phyloP scores from a whole-genome alignment of 1,140 invertebrate genomes.

The Papilio machaon region DNA sequence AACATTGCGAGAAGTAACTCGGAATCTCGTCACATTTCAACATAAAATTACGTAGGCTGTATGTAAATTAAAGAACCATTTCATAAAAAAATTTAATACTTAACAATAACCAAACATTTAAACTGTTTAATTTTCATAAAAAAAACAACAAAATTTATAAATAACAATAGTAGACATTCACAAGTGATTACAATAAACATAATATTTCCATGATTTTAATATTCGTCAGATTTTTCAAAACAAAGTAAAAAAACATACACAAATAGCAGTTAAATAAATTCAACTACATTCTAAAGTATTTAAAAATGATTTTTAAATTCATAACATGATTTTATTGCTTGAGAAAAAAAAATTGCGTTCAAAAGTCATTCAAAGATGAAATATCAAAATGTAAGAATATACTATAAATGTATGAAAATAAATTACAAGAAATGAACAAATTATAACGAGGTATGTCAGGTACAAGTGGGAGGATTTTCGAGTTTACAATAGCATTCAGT shows the following conservation, averaged over 20 bases:
- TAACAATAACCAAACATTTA: slow-evolving; percentile 1
- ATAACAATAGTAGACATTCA: background rate
- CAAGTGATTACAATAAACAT: background rate
- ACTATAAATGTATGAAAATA: background rate
- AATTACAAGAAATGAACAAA: background rate
- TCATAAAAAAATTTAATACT: background rate
- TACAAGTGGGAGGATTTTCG: background rate
- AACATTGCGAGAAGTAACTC: background rate
- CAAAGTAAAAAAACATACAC: background rate
- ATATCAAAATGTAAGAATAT: background rate
- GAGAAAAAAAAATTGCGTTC: background rate
- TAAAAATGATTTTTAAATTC: background rate
- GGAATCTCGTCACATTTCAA: background rate
- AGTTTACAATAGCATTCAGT: slow-evolving; percentile 45
- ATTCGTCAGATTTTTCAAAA: background rate
- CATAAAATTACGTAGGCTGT: background rate
- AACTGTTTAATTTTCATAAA: background rate
- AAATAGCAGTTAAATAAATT: background rate
- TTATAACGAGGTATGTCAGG: background rate
- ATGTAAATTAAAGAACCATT: background rate
- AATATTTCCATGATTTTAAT: background rate
- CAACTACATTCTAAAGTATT: background rate
- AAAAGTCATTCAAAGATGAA: background rate
- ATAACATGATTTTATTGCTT: background rate
- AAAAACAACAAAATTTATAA: background rate